Evolutionary conservation across 2,113 vertebrate species (phyloP), one percentile per base, ranked within the genome.

Genomic region (Ammodramus savannarum): DNA sequence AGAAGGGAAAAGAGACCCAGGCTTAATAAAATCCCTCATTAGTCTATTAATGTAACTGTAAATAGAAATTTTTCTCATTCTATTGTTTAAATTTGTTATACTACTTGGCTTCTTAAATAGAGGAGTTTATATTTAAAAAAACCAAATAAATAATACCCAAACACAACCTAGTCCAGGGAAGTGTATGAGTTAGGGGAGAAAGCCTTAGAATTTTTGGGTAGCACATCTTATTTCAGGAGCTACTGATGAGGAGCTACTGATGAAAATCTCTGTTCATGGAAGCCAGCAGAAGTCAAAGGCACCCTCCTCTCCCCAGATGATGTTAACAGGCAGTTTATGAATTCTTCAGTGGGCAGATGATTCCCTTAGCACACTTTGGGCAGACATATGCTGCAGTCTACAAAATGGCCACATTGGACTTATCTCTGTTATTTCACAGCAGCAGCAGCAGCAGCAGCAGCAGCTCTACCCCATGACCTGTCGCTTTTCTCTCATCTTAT

Each of bases 321-420:
- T 8, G 11, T 15, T 22, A 92, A 44, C 8, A 54, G 7, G 5
- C 15, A 25, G 11, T 5, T 81, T 87, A 41, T 26, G 12, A 74
- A 41, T 57, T 18, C 26, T 63, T 89, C 32, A 62, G 11, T 67
- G 63, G 66, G 16, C 43, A 71, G 18, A 49, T 6, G 8, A 16
- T 36, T 49, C 61, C 7, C 41, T 69, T 38, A 54, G 16, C 14
- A 36, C 0, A 0, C 5, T 52, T 1, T 0, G 9, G 9, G 43
- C 41, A 22, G 32, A 54, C 63, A 19, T 8, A 23, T 21, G n/a
- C 5, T 48, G 22, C 26, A 85, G 16, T 3, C 11, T 38, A 85
- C 52, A 79, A 90, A 95, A 85, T 39, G 27, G 57, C 36, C 57
- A 61, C 62, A 43, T 25, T 26, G 36, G 39, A 31, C 39, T 9